These are phyloP conservation scores for Phalanger gymnotis DNA, from an alignment of 2,797 vertebrate species.

Conservation along the genomic window DNA sequence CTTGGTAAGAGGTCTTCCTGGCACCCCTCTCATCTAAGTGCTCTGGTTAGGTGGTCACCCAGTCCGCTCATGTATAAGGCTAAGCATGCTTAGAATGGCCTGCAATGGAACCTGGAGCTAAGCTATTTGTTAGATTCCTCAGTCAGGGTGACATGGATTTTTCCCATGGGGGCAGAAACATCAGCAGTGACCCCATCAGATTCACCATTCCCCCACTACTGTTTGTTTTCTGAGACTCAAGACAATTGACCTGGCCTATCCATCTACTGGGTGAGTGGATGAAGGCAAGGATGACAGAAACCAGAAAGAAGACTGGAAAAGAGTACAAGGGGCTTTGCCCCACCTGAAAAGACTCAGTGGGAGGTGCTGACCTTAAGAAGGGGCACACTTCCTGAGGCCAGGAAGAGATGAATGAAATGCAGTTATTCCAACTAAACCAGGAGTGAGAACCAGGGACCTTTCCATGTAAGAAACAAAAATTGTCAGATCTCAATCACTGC, in stretches of 20 bases:
- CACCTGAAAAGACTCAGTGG: not conserved
- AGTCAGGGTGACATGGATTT: not conserved
- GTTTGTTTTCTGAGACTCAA: not conserved
- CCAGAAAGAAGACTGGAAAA: not conserved
- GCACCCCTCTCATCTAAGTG: not conserved
- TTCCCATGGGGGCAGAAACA: not conserved
- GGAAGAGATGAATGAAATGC: too few relatives aligned
- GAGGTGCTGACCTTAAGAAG: not conserved
- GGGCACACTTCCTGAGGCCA: too few relatives aligned
- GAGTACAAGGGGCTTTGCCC: not conserved
- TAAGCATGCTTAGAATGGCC: not conserved
- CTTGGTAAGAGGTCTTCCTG: not conserved
- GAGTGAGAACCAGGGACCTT: too few relatives aligned
- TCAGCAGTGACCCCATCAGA: not conserved
- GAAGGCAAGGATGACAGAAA: not conserved
- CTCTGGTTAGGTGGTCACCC: not conserved
- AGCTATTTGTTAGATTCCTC: not conserved
- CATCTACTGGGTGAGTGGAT: not conserved
- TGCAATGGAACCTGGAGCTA: not conserved
- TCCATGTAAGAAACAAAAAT: too few relatives aligned
- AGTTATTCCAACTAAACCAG: too few relatives aligned
- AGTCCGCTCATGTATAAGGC: not conserved
- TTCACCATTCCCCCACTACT: not conserved
- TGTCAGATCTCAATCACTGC: too few relatives aligned
- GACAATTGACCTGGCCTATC: too few relatives aligned